Conservation (phyloP, 2,888 invertebrate genomes). For the Lathronympha strigana region DNA sequence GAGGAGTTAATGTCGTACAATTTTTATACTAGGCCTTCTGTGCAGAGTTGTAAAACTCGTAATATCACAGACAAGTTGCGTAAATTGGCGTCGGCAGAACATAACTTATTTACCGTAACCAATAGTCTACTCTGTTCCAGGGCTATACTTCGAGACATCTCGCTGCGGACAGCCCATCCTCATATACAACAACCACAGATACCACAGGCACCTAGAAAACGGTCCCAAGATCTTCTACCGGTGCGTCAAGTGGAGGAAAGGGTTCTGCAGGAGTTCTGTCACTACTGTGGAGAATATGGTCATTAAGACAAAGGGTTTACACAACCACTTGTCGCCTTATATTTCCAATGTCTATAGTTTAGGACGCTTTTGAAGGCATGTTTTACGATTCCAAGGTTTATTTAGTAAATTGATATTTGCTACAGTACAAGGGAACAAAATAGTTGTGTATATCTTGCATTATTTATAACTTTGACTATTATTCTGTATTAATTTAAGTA, state of each 20-base stretch:
- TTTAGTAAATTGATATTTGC: too few species aligned
- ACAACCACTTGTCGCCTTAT: constrained; percentile 26
- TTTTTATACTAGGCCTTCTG: too few species aligned
- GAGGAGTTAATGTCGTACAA: too few species aligned
- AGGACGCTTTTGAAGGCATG: not conserved
- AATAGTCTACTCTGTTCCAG: constrained; percentile 2
- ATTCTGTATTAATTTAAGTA: too few species aligned
- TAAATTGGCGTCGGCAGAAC: too few species aligned
- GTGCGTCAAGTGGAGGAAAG: constrained; percentile 35
- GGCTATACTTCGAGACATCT: constrained; percentile 26
- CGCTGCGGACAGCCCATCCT: constrained; percentile 37
- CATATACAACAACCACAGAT: constrained; percentile 26
- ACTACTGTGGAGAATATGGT: constrained; percentile 26
- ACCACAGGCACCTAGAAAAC: constrained; percentile 23
- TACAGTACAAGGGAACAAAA: too few species aligned
- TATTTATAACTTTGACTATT: too few species aligned
- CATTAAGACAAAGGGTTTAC: constrained; percentile 6
- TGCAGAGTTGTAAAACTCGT: too few species aligned
- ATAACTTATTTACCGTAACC: not conserved
- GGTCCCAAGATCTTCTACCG: constrained; percentile 16
- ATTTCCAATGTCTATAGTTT: not conserved
- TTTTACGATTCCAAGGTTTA: not conserved
- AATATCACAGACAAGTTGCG: too few species aligned
- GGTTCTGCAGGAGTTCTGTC: constrained; percentile 24
- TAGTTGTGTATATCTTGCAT: too few species aligned